phyloP scores from a whole-genome alignment of 2,113 vertebrate species.

The Equus przewalskii region DNA sequence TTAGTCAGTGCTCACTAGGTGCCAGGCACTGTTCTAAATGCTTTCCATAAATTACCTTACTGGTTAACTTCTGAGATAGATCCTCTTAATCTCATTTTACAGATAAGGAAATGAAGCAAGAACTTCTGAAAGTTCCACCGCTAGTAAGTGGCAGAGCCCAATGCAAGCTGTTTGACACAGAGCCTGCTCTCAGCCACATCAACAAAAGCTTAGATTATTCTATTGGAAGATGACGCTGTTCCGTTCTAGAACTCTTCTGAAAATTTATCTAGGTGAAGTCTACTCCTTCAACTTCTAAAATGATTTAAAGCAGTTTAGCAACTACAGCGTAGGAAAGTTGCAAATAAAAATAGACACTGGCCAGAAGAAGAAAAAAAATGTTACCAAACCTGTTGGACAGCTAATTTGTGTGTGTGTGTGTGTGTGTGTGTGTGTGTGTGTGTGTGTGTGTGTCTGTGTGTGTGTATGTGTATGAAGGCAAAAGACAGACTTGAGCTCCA shows the following conservation, averaged over 20 bases:
- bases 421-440: neutral
- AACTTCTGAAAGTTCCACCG: neutral
- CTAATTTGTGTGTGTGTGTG: neutral
- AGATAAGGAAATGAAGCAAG: neutral
- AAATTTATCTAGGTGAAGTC: neutral
- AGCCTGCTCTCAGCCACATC: neutral
- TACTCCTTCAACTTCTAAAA: slow-evolving; percentile 7
- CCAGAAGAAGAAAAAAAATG: neutral
- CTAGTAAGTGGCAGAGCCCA: neutral
- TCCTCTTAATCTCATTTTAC: neutral
- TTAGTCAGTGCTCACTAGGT: neutral
- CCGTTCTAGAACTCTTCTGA: neutral
- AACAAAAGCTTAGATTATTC: neutral
- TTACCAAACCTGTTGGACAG: neutral
- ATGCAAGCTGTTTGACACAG: neutral
- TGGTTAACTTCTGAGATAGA: neutral
- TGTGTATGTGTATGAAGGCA: neutral
- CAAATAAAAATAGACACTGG: neutral
- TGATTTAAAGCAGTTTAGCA: neutral
- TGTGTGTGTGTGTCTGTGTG: neutral
- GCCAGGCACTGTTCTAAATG: neutral
- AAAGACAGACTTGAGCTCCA: neutral
- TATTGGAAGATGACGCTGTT: neutral
- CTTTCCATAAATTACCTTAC: neutral
- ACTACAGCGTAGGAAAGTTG: neutral